phyloP scores from a whole-genome alignment of 2,797 vertebrate species.

The Dendrocincla tyrannina region DNA sequence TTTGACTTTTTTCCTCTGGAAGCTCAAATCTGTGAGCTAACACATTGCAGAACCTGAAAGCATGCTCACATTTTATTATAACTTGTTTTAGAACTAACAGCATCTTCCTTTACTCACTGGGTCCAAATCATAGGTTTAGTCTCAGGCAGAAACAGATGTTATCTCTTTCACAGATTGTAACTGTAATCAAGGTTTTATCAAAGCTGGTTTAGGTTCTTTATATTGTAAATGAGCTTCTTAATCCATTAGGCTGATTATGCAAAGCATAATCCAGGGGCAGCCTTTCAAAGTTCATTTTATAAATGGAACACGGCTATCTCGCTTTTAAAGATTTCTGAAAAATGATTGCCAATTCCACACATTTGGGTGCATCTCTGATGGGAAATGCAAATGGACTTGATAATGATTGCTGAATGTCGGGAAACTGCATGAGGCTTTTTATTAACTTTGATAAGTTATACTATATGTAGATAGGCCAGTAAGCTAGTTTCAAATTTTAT shows the following conservation, averaged over 20 bases:
- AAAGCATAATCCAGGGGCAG: constrained; percentile 21
- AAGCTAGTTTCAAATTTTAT: neutral
- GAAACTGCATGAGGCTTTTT: constrained; percentile 1
- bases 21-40: neutral
- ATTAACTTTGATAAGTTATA: neutral
- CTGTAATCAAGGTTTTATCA: constrained; percentile 45
- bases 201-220: neutral
- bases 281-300: constrained; percentile 42
- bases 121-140: constrained; percentile 2
- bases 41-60: neutral
- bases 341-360: neutral
- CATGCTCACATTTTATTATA: neutral
- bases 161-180: constrained; percentile 2
- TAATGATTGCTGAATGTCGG: constrained; percentile 17
- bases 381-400: constrained; percentile 54
- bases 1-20: neutral
- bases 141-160: constrained; percentile 11
- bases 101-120: neutral
- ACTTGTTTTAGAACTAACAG: neutral
- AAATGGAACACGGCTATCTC: constrained; percentile 12
- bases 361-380: constrained; percentile 25
- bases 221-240: constrained; percentile 50
- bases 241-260: constrained; percentile 54
- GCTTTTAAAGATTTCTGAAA: constrained; percentile 52
- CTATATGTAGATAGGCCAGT: neutral